Evolutionary conservation across 2,888 invertebrate species (phyloP).

Genomic region (Cryptocheilus praepositus): DNA sequence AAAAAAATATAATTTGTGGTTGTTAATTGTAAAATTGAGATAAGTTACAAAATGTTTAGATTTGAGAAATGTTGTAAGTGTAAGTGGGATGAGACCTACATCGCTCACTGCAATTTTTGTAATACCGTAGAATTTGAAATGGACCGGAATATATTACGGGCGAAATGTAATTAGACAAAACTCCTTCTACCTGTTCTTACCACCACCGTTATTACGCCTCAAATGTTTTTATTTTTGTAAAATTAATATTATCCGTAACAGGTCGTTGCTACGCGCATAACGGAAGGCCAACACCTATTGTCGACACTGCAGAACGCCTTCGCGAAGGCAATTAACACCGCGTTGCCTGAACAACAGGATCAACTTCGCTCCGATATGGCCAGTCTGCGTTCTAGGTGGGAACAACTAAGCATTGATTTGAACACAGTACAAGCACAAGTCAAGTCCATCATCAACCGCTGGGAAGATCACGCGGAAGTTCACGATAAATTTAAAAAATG

Average conservation of each 20-base stretch:
- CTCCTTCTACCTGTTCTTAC: no score
- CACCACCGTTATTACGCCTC: no score
- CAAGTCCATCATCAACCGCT: slow-evolving; percentile 87
- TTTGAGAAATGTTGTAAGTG: no score
- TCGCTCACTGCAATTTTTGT: no score
- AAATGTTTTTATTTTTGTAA: neutral
- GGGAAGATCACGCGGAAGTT: slow-evolving; percentile 91
- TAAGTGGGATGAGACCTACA: no score
- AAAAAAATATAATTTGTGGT: no score
- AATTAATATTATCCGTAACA: slow-evolving; percentile 41
- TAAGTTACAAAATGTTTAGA: no score
- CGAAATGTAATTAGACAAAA: no score
- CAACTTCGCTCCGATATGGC: slow-evolving; percentile 85
- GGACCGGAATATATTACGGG: no score
- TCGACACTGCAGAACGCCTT: slow-evolving; percentile 90
- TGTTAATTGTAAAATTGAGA: no score
- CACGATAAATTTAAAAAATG: slow-evolving; percentile 86
- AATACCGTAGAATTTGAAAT: no score
- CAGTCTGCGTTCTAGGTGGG: slow-evolving; percentile 89
- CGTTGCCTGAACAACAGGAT: slow-evolving; percentile 88
- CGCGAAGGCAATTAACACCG: slow-evolving; percentile 88
- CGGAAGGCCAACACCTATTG: slow-evolving; percentile 90
- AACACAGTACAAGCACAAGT: slow-evolving; percentile 90
- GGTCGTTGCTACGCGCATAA: slow-evolving; percentile 81
- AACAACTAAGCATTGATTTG: slow-evolving; percentile 90